Evolutionary conservation across 2,113 vertebrate genomes (phyloP), one percentile per base, ranked within the genome.

Genomic region (Syngnathoides biaculeatus): DNA sequence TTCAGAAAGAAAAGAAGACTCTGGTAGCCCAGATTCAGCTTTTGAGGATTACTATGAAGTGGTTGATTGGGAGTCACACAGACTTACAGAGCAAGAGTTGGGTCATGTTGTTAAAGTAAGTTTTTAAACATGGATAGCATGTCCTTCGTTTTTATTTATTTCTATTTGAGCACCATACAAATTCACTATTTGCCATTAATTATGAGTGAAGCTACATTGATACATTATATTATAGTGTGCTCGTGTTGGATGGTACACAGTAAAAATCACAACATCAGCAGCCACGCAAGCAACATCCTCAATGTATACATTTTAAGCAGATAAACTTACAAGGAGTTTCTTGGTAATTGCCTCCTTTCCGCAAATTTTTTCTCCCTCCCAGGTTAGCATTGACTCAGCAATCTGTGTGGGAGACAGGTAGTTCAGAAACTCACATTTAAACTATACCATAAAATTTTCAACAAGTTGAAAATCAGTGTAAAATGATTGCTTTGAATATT

Each of bases 301-400:
- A 17, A 76, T 30, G 50, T 35, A 39, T 48, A 63, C 20, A 48
- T 10, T 2, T 56, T 19, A 27, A 67, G 22, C 22, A 73, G 19
- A 47, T 17, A 68, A 45, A 82, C 84, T 97, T 91, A 99, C 97
- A 86, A 93, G 92, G 75, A 99, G 92, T 90, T 99, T 99, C 82
- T 98, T 94, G 81, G 98, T 94, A 84, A 99, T 99, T 68, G 94
- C 94, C 87, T 91, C 92, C 95, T 99, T 99, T 80, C 97, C 97
- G 85, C 96, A 95, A 92, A 93, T 98, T 85, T 96, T 95, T 81
- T 98, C 93, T 89, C 97, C 97, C 92, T 99, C 97, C 96, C 97
- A 99, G 4, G 95, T 97, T 93, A 99, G 95, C 92, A 97, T 98
- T 93, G 97, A 99, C 3, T 94, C 86, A 69, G 98, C 96, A 65